Conservation (phyloP, 2,797 vertebrate genomes). For the Schizopygopsis malacanthus region DNA sequence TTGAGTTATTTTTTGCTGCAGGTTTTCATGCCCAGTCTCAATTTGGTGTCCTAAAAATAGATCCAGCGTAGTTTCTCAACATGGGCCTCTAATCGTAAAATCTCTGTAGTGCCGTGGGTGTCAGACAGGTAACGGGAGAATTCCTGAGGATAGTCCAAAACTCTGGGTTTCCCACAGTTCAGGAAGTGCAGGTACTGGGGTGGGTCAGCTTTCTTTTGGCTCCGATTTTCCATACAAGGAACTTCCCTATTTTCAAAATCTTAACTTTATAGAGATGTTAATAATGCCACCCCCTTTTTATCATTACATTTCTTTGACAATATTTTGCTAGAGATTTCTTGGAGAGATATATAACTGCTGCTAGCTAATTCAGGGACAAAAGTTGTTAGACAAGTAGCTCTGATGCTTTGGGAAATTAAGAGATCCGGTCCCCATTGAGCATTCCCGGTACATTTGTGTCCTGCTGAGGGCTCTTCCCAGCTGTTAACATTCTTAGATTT, state of each 20-base stretch:
- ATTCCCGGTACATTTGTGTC: constrained; percentile 66
- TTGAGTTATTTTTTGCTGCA: constrained; percentile 82
- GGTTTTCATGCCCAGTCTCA: constrained; percentile 73
- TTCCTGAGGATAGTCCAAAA: constrained; percentile 71
- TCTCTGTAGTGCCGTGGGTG: constrained; percentile 56
- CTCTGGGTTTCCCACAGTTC: constrained; percentile 71
- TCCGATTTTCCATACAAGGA: neutral
- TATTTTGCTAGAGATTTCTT: constrained; percentile 60
- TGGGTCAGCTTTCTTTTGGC: constrained; percentile 14
- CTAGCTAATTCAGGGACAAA: constrained; percentile 11
- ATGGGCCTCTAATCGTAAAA: constrained; percentile 73
- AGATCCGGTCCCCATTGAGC: constrained; percentile 59
- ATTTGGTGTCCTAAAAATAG: constrained; percentile 79
- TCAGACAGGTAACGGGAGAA: constrained; percentile 72
- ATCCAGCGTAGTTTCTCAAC: constrained; percentile 66
- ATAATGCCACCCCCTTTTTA: constrained; percentile 55
- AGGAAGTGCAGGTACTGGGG: constrained; percentile 64
- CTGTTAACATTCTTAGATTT: constrained; percentile 66
- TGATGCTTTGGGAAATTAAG: constrained; percentile 58
- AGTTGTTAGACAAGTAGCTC: constrained; percentile 45
- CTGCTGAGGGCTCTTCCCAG: constrained; percentile 63
- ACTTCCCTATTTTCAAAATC: constrained; percentile 42
- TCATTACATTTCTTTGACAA: constrained; percentile 60
- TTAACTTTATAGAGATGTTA: constrained; percentile 52
- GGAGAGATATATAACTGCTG: constrained; percentile 48